These are phyloP conservation scores for Pachycephus smyrnensis DNA, from an alignment of 2,888 invertebrate genomes.

Conservation along the genomic window DNA sequence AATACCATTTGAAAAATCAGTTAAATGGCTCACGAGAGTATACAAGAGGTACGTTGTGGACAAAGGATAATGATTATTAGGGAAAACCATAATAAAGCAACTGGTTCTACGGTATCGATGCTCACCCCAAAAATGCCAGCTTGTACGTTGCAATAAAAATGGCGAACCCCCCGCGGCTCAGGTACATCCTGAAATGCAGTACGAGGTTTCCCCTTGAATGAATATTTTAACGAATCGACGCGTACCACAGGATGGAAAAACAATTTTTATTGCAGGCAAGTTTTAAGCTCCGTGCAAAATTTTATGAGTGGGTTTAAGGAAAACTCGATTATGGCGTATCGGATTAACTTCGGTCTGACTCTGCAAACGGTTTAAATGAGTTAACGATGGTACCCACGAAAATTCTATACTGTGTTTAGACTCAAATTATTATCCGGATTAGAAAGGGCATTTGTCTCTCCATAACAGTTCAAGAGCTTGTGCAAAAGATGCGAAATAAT, in stretches of 20 bases:
- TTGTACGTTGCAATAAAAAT: not conserved
- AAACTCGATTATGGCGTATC: conserved; percentile 49
- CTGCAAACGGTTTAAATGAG: conserved; percentile 43
- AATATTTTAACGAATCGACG: not conserved
- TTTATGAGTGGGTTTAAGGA: conserved; percentile 43
- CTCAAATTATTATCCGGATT: conserved; percentile 15
- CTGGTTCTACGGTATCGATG: conserved; percentile 26
- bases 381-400: conserved; percentile 34
- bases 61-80: conserved; percentile 42
- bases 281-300: conserved; percentile 21
- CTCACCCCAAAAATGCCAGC: not conserved
- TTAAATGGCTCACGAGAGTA: not conserved
- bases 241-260: conserved; percentile 12
- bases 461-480: not conserved
- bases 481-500: not conserved
- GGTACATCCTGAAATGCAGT: conserved; percentile 1
- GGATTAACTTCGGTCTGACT: conserved; percentile 56
- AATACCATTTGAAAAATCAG: not conserved
- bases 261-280: conserved; percentile 30
- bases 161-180: not conserved
- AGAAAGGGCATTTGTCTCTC: not conserved
- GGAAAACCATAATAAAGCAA: conserved; percentile 53
- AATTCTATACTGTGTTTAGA: conserved; percentile 1
- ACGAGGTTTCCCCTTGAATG: conserved; percentile 13
- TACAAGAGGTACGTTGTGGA: not conserved